Conservation (phyloP, 2,888 invertebrate species). For the Hofmannophila pseudospretella region DNA sequence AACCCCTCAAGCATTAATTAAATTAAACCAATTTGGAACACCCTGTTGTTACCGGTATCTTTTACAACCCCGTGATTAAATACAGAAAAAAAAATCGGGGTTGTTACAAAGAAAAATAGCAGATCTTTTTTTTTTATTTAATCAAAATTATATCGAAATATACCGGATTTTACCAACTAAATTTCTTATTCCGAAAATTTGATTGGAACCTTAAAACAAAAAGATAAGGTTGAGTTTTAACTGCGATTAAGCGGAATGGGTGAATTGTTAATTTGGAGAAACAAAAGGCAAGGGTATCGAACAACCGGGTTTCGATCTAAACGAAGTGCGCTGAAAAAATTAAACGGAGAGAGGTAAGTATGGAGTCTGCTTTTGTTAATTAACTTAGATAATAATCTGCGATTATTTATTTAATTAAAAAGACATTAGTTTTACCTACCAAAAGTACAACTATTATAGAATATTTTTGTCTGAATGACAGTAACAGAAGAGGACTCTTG, state of each 20-base stretch:
- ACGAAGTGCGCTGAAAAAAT: not conserved
- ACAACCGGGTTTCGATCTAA: not conserved
- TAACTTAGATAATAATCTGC: not conserved
- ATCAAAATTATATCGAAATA: conserved; percentile 35
- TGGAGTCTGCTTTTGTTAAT: not conserved
- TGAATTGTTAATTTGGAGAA: conserved; percentile 21
- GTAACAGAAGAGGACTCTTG: not conserved
- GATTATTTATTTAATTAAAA: not conserved
- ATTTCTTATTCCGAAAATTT: not conserved
- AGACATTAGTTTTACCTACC: not conserved
- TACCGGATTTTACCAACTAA: not conserved
- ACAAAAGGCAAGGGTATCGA: conserved; percentile 21
- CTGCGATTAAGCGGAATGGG: conserved; percentile 5
- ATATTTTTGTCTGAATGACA: not conserved
- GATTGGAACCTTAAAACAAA: not conserved
- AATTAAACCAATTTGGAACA: not conserved
- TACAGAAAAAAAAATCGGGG: not conserved
- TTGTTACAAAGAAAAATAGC: conserved; percentile 30
- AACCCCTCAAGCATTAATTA: too few species aligned
- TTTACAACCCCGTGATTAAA: not conserved
- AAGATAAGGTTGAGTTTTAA: conserved; percentile 6
- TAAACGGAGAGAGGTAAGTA: not conserved
- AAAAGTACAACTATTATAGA: too few species aligned
- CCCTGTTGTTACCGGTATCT: not conserved
- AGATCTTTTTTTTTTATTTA: conserved; percentile 29